Evolutionary conservation across 1,140 invertebrate species (phyloP).

Genomic region (Drosophila auraria): DNA sequence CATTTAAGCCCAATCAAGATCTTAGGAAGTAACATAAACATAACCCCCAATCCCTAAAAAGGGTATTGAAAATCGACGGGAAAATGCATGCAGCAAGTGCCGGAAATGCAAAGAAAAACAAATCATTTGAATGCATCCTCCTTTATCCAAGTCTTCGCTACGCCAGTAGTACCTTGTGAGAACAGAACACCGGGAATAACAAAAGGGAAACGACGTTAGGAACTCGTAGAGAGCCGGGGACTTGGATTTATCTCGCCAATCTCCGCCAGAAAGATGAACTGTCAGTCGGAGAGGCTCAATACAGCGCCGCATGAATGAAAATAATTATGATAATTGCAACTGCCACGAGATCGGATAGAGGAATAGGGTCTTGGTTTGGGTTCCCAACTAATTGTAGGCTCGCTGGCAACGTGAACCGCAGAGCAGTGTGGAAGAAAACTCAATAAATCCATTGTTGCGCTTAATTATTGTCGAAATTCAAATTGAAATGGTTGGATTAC

Average conservation of each 20-base stretch:
- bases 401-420: constrained; percentile 57
- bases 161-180: constrained; percentile 17
- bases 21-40: constrained; percentile 5
- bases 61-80: constrained; percentile 36
- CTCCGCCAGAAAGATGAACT: constrained; percentile 38
- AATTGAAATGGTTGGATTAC: constrained; percentile 66
- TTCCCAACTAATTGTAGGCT: constrained; percentile 74
- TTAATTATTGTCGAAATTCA: constrained; percentile 83
- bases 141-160: constrained; percentile 14
- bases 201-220: constrained; percentile 67
- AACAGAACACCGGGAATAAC: constrained; percentile 26
- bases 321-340: constrained; percentile 84
- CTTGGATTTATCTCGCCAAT: constrained; percentile 64
- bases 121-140: constrained; percentile 72
- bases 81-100: constrained; percentile 39
- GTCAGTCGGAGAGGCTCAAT: constrained; percentile 47
- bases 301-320: constrained; percentile 76
- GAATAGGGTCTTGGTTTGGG: constrained; percentile 23
- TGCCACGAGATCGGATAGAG: constrained; percentile 48
- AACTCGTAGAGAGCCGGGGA: constrained; percentile 17
- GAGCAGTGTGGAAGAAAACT: constrained; percentile 51
- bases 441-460: constrained; percentile 82
- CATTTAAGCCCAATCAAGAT: background rate
- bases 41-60: background rate
- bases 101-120: constrained; percentile 62